phyloP scores from a whole-genome alignment of 2,113 vertebrate species.

The Pluvialis apricaria region DNA sequence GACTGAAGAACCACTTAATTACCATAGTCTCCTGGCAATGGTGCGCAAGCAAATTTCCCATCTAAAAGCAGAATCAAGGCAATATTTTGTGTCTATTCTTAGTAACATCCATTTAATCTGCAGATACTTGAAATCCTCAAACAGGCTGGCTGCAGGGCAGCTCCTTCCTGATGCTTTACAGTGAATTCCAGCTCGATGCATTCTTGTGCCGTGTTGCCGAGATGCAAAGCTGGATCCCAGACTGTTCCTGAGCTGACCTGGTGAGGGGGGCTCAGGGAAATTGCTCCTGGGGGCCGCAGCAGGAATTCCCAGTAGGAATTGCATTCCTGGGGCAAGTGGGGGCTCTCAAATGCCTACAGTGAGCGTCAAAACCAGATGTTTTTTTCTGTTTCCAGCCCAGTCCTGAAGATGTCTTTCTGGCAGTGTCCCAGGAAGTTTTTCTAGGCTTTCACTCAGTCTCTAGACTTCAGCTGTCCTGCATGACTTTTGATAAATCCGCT shows the following conservation, averaged over 20 bases:
- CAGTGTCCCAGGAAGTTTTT: neutral
- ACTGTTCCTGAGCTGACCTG: neutral
- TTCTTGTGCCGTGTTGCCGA: rapidly evolving
- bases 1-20: neutral
- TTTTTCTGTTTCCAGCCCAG: neutral
- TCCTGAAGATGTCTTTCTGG: neutral
- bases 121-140: neutral
- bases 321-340: neutral
- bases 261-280: neutral
- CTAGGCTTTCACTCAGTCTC: neutral
- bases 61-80: neutral
- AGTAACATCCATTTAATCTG: neutral
- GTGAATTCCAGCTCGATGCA: neutral
- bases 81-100: neutral
- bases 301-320: neutral
- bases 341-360: neutral
- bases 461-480: neutral
- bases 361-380: neutral
- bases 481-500: neutral
- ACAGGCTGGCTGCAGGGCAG: neutral
- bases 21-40: neutral
- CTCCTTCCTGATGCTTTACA: neutral
- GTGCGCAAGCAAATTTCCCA: neutral
- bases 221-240: neutral
- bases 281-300: rapidly evolving